Conservation (phyloP, 2,888 invertebrate species). For the Morpho deidamia region DNA sequence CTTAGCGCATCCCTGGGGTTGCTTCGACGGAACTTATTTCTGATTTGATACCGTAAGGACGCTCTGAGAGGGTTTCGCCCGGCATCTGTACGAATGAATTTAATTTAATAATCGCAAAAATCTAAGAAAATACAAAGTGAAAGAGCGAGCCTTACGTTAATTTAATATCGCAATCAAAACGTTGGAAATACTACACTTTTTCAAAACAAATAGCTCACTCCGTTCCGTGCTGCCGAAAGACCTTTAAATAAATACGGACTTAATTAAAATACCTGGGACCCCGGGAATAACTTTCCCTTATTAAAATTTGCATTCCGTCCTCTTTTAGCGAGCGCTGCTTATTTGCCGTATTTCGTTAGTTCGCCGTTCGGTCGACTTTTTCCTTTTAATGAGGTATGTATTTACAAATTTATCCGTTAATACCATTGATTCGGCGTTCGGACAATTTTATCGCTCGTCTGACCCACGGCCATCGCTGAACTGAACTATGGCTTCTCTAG, state of each 20-base stretch:
- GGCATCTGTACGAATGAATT: too few relatives aligned
- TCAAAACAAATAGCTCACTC: constrained; percentile 10
- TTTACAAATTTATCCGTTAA: constrained; percentile 2
- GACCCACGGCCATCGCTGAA: too few relatives aligned
- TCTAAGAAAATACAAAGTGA: too few relatives aligned
- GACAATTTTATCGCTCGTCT: not conserved
- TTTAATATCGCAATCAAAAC: not conserved
- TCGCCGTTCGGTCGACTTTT: constrained; percentile 14
- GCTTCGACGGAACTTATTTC: too few relatives aligned
- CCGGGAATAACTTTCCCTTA: constrained; percentile 27
- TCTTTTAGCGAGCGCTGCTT: constrained; percentile 18
- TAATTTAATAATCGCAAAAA: too few relatives aligned
- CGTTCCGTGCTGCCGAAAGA: constrained; percentile 14
- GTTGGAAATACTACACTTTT: not conserved
- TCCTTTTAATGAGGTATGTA: constrained; percentile 11
- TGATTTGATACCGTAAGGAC: too few relatives aligned
- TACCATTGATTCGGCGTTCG: not conserved
- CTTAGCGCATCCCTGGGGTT: too few relatives aligned
- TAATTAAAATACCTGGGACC: constrained; percentile 29
- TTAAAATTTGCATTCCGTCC: constrained; percentile 27
- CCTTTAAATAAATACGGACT: constrained; percentile 24
- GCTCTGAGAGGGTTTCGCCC: too few relatives aligned
- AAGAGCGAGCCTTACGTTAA: not conserved
- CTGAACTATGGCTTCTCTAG: too few relatives aligned
- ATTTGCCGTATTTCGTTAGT: constrained; percentile 22